These are phyloP conservation scores for Scylla paramamosain DNA, from an alignment of 1,140 invertebrate species.

Conservation along the genomic window DNA sequence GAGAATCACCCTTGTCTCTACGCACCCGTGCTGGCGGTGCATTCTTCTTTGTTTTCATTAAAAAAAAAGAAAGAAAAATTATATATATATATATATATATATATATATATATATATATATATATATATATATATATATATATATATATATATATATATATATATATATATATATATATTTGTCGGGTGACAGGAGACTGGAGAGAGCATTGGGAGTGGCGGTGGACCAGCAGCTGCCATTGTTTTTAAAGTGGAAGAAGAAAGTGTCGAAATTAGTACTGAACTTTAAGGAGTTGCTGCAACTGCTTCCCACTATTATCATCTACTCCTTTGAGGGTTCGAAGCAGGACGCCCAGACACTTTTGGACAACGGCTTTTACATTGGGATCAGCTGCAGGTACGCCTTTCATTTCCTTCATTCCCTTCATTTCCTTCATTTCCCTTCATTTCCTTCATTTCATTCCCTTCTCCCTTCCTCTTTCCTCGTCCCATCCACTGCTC, in stretches of 20 bases:
- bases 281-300: not conserved
- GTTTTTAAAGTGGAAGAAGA: not conserved
- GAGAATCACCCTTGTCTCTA: not conserved
- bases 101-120: not conserved
- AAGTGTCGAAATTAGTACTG: not conserved
- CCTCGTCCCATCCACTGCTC: too few relatives aligned
- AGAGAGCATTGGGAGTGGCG: not conserved
- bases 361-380: not conserved
- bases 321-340: not conserved
- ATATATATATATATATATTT: not conserved
- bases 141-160: not conserved
- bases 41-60: not conserved
- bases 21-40: not conserved
- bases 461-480: too few relatives aligned
- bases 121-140: too few relatives aligned
- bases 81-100: not conserved
- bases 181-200: not conserved
- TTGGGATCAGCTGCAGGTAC: not conserved
- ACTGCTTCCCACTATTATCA: not conserved
- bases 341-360: not conserved
- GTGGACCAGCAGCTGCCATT: not conserved
- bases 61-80: too few relatives aligned
- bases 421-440: not conserved
- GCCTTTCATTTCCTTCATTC: not conserved
- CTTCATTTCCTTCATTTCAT: too few relatives aligned